phyloP scores from a whole-genome alignment of 2,797 vertebrate species.

The Ateles fusciceps region DNA sequence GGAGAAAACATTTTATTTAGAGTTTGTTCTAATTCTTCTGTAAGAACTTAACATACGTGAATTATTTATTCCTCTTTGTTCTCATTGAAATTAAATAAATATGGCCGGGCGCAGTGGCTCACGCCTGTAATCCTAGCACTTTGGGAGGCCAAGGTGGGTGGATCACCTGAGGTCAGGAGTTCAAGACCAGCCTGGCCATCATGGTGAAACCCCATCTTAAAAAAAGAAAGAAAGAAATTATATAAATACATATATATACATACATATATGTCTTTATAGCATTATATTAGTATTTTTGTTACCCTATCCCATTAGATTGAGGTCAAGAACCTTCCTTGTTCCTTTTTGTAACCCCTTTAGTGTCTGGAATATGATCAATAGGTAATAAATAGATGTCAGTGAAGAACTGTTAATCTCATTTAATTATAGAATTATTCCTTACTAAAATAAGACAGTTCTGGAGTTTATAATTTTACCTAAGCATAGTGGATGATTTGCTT shows the following conservation, averaged over 20 bases:
- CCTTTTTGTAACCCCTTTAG: background rate
- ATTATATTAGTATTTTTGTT: slow-evolving; percentile 23
- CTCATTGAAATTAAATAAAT: background rate
- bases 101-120: too few species aligned
- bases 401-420: background rate
- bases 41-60: background rate
- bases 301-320: background rate
- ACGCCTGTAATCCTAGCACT: too few species aligned
- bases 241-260: background rate
- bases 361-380: slow-evolving; percentile 42
- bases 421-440: slow-evolving; percentile 14
- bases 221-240: background rate
- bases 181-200: too few species aligned
- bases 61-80: slow-evolving; percentile 1
- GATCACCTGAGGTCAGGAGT: too few species aligned
- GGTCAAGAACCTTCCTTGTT: slow-evolving; percentile 25
- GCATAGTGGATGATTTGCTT: background rate
- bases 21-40: slow-evolving; percentile 41
- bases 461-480: slow-evolving; percentile 28
- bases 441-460: slow-evolving; percentile 25
- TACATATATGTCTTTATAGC: background rate
- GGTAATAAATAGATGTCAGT: background rate
- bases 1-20: background rate
- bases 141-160: too few species aligned
- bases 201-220: too few species aligned